Evolutionary conservation across 2,797 vertebrate species (phyloP), one percentile per base, ranked within the genome.

Genomic region (Bufotes viridis): DNA sequence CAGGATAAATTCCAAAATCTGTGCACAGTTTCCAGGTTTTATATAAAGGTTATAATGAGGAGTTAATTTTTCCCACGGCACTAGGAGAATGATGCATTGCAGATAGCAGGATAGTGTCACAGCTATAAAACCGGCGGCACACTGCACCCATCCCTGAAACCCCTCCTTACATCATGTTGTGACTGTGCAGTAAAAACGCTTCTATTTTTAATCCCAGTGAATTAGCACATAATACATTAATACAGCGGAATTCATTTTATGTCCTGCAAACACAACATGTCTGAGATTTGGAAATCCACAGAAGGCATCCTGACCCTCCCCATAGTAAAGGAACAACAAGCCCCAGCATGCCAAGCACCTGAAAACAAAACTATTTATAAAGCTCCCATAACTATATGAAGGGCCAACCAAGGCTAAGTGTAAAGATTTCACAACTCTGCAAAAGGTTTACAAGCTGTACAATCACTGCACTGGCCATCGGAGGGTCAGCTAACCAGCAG

Each of bases 191-290:
- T 83, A 87, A 82, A 87, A 89, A 79, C 53, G 65, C 72, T 84
- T 83, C 85, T 87, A 87, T 87, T 89, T 89, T 86, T 83, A 89
- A 89, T 83, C 67, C 63, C 74, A 24, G 80, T 70, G 80, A 74
- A 87, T 83, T 83, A 78, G 72, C 84, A 89, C 85, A 57, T 89
- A 82, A 67, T 78, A 82, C 84, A 89, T 79, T 79, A 87, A 89
- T 84, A 74, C 78, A 57, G 42, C 49, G 67, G 74, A 79, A 63
- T 60, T 65, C 63, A 42, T 63, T 83, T 69, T 69, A 83, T 70
- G 60, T 78, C 60, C 78, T 76, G 82, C 34, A 82, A 76, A 84
- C 70, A 84, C 82, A 75, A 58, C 51, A 14, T 8, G 69, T 17
- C 69, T 51, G 72, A 74, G 72, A 49, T 74, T 49, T 20, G 20